These are phyloP conservation scores for Holothuria glaberrima DNA, from an alignment of 35 echinoderm and acorn worm genomes.

Conservation along the genomic window DNA sequence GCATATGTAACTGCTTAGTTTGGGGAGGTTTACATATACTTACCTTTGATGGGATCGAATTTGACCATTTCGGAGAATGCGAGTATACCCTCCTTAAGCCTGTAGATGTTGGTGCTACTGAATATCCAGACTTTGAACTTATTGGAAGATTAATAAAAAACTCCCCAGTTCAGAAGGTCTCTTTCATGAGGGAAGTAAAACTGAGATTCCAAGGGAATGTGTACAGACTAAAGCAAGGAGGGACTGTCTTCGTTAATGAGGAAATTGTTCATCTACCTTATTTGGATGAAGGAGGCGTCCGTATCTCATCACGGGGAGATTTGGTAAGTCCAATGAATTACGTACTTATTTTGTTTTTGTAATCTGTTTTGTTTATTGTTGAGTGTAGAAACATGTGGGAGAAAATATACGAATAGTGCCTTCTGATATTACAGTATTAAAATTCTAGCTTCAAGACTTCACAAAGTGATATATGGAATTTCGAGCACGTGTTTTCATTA, in stretches of 20 bases:
- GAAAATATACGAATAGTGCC: no score
- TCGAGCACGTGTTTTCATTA: no score
- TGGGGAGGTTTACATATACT: slow-evolving; percentile 17
- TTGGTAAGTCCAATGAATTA: neutral
- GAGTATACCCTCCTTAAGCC: slow-evolving; percentile 5
- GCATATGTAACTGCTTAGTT: neutral
- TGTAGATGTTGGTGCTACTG: neutral
- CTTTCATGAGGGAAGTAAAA: slow-evolving; percentile 14
- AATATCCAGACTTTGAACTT: slow-evolving; percentile 16
- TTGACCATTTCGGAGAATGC: slow-evolving; percentile 19
- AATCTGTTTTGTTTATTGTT: neutral
- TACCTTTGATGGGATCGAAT: slow-evolving; percentile 20
- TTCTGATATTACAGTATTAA: no score
- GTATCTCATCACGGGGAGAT: neutral
- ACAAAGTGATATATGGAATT: no score
- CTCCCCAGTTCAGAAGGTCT: neutral
- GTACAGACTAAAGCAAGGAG: neutral
- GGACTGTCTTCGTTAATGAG: neutral
- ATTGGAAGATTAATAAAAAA: neutral
- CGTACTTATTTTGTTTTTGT: neutral
- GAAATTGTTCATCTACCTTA: slow-evolving; percentile 1
- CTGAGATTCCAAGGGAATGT: neutral
- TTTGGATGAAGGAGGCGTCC: neutral
- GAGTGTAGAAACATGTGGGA: no score
- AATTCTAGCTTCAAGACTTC: no score